Percentiles rank a stretch among this genome's conserved stretches.
phyloP scores from a whole-genome alignment of 1,140 invertebrate species.

The Solen grandis region DNA sequence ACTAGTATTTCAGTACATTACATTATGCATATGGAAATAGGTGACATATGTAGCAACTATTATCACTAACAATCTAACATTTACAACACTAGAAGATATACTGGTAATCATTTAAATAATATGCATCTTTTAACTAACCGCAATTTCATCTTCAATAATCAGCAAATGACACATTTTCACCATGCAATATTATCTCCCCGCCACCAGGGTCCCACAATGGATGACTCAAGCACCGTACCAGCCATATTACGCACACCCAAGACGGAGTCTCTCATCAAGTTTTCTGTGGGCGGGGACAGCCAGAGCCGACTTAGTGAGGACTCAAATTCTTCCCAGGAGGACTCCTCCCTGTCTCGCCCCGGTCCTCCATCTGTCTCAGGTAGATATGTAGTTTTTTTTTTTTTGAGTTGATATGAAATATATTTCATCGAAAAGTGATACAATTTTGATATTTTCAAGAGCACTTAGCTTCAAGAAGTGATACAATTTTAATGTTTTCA shows the following conservation, averaged over 20 bases:
- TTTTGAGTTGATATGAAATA: neutral
- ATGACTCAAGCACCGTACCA: neutral
- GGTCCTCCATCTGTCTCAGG: neutral
- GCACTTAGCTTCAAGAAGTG: no score
- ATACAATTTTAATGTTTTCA: no score
- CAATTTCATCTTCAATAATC: no score
- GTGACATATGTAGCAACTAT: no score
- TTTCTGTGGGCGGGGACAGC: constrained; percentile 35
- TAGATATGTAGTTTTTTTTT: neutral
- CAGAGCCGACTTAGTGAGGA: constrained; percentile 68
- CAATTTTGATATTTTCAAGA: no score
- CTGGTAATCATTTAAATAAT: no score
- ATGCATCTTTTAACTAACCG: no score
- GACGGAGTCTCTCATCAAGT: neutral
- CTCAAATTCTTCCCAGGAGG: constrained; percentile 55
- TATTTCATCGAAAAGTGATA: no score
- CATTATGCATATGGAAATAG: no score
- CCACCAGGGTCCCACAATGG: neutral
- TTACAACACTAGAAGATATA: no score
- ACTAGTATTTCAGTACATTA: no score
- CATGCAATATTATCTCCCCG: neutral
- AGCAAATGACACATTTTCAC: neutral
- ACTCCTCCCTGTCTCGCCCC: constrained; percentile 35
- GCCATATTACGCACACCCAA: constrained; percentile 13
- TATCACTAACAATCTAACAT: no score